These are phyloP conservation scores for Callithrix jacchus DNA, from an alignment of 2,113 vertebrate species.

Conservation along the genomic window DNA sequence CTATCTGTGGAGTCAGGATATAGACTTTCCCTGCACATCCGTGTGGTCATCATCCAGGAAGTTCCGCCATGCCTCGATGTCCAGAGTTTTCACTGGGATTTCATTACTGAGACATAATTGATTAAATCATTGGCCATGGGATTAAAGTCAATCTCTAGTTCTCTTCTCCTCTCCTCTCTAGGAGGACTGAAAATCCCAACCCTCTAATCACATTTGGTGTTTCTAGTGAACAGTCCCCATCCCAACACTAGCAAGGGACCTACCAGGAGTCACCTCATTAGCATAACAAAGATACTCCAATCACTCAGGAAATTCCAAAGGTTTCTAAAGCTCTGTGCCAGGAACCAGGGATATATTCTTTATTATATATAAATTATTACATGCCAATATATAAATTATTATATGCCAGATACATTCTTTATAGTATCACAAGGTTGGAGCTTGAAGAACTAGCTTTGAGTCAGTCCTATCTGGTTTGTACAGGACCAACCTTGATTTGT, in stretches of 20 bases:
- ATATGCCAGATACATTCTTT: not conserved
- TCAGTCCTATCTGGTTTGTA: not conserved
- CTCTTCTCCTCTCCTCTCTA: not conserved
- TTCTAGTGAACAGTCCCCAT: not conserved
- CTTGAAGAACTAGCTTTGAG: not conserved
- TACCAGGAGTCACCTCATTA: not conserved
- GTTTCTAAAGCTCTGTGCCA: not conserved
- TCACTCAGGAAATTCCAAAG: not conserved
- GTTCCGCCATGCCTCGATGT: not conserved
- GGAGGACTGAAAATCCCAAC: not conserved
- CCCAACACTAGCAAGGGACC: not conserved
- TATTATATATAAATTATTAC: not conserved
- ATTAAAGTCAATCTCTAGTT: not conserved
- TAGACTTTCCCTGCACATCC: not conserved
- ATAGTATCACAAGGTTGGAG: not conserved
- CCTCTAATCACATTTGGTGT: not conserved
- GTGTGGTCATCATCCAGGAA: not conserved
- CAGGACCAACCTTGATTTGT: not conserved
- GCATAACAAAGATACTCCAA: not conserved
- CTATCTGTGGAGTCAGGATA: not conserved
- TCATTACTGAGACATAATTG: not conserved
- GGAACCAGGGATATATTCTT: not conserved
- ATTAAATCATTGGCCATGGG: not conserved
- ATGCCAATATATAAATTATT: not conserved
- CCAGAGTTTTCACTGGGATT: not conserved